These are phyloP conservation scores for Zaprionus inermis DNA, from an alignment of 1,140 invertebrate genomes.

Conservation along the genomic window DNA sequence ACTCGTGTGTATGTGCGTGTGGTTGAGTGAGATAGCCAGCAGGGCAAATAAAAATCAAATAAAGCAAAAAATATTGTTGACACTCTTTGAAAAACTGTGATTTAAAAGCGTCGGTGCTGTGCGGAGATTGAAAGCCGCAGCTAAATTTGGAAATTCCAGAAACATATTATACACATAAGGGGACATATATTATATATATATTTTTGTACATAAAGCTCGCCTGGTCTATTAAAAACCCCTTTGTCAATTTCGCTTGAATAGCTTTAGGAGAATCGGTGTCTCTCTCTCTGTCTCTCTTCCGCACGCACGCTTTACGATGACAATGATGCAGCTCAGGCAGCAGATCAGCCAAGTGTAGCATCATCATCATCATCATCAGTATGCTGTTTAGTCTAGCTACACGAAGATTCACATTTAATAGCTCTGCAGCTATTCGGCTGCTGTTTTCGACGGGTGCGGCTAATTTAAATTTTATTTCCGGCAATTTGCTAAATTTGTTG, in stretches of 20 bases:
- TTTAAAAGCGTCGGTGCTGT: conserved; percentile 42
- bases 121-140: conserved; percentile 5
- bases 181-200: background rate
- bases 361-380: background rate
- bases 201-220: background rate
- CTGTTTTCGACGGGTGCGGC: conserved; percentile 43
- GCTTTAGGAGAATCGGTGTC: conserved; percentile 3
- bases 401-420: conserved; percentile 52
- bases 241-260: conserved; percentile 9
- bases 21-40: conserved; percentile 31
- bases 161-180: background rate
- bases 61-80: conserved; percentile 75
- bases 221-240: conserved; percentile 5
- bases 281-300: conserved; percentile 6
- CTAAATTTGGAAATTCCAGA: conserved; percentile 37
- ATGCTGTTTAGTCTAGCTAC: background rate
- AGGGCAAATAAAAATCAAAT: conserved; percentile 55
- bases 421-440: conserved; percentile 29
- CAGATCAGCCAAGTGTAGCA: too few relatives aligned
- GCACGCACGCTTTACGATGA: too few relatives aligned
- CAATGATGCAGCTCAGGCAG: conserved; percentile 1
- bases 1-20: conserved; percentile 7
- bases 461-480: conserved; percentile 83
- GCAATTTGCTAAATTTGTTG: conserved; percentile 81
- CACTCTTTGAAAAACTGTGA: conserved; percentile 66